These are phyloP conservation scores for Scaptomyza montana DNA, from an alignment of 1,140 invertebrate genomes.

Conservation along the genomic window DNA sequence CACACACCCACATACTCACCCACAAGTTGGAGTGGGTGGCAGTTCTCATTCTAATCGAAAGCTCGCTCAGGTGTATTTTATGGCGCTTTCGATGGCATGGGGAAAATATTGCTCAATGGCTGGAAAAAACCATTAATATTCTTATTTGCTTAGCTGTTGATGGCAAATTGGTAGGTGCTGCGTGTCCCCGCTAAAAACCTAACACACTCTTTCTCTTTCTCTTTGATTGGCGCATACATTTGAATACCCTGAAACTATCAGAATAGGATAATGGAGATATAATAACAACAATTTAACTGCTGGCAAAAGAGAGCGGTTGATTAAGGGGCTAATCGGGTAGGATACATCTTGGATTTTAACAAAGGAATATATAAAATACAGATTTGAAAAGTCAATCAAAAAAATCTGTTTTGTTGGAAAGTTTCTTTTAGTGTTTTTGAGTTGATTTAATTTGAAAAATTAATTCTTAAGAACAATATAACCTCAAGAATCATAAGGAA, in stretches of 20 bases:
- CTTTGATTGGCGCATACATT: conserved; percentile 1
- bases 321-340: too few species aligned
- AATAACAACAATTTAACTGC: too few species aligned
- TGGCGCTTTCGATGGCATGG: conserved; percentile 42
- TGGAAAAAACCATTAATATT: conserved; percentile 82
- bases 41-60: conserved; percentile 68
- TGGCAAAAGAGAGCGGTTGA: too few species aligned
- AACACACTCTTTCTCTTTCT: background rate
- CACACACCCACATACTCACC: background rate
- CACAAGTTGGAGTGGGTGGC: background rate
- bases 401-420: too few species aligned
- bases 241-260: conserved; percentile 16
- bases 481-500: too few species aligned
- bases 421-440: too few species aligned
- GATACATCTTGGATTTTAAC: too few species aligned
- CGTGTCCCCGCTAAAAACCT: background rate
- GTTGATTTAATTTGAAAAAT: too few species aligned
- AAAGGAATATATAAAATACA: too few species aligned
- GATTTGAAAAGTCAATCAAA: too few species aligned
- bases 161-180: conserved; percentile 73
- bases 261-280: too few species aligned
- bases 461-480: too few species aligned
- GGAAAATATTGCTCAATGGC: conserved; percentile 77
- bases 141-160: conserved; percentile 80
- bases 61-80: conserved; percentile 69